phyloP scores from a whole-genome alignment of 2,797 vertebrate species.

The Clarias platycephalus region DNA sequence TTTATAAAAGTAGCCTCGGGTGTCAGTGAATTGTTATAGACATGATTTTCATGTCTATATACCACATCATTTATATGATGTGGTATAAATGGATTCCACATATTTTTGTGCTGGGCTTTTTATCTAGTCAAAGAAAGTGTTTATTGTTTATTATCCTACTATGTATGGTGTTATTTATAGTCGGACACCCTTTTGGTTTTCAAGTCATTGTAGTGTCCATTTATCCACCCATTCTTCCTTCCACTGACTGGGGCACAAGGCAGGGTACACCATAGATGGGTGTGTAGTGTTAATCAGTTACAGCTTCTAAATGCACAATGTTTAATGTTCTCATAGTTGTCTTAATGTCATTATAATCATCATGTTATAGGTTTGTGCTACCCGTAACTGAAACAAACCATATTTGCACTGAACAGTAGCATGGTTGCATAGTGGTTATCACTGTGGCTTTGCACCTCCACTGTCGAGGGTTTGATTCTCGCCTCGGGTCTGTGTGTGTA shows the following conservation, averaged over 20 bases:
- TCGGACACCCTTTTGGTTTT: neutral
- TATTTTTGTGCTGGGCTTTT: neutral
- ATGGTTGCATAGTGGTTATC: too few relatives aligned
- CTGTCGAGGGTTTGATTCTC: too few relatives aligned
- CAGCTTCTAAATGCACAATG: neutral
- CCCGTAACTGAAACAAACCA: neutral
- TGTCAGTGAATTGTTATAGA: neutral
- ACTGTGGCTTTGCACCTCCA: too few relatives aligned
- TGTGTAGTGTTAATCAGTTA: neutral
- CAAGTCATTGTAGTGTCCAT: neutral
- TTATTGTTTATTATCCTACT: neutral
- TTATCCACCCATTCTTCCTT: too few relatives aligned
- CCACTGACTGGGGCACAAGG: too few relatives aligned
- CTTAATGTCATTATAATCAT: neutral
- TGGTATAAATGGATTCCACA: neutral
- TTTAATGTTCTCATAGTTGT: neutral
- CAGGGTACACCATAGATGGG: too few relatives aligned
- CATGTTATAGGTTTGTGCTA: neutral
- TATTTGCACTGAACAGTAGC: too few relatives aligned
- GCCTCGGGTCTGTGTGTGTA: too few relatives aligned
- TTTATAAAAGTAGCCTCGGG: neutral
- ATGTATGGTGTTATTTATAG: neutral
- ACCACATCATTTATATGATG: too few relatives aligned
- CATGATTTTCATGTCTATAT: neutral
- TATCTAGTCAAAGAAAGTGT: neutral